Percentiles rank a stretch among this genome's conserved stretches.
Evolutionary conservation across 2,797 vertebrate genomes (phyloP).

Genomic region (Neosalanx taihuensis): DNA sequence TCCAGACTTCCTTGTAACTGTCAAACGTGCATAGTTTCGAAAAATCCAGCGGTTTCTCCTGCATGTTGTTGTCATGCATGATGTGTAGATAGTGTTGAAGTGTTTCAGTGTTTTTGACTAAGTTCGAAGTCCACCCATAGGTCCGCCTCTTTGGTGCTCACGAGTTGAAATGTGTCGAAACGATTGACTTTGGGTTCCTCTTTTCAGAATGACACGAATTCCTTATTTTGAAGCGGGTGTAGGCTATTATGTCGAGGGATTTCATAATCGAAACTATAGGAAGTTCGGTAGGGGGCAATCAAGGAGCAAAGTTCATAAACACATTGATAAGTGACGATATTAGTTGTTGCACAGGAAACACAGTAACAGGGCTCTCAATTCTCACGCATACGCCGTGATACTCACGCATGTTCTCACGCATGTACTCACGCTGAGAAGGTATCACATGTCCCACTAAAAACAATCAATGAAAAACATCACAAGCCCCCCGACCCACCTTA

Average conservation of each 20-base stretch:
- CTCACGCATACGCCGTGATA: no score
- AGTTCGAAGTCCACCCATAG: conserved; percentile 10
- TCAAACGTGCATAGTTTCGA: conserved; percentile 61
- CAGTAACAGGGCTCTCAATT: no score
- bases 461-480: no score
- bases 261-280: background rate
- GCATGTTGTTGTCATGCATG: conserved; percentile 46
- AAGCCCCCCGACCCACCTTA: no score
- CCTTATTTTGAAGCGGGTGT: no score
- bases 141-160: background rate
- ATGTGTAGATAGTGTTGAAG: no score
- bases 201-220: background rate
- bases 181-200: conserved; percentile 12
- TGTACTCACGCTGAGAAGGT: no score
- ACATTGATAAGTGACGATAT: no score
- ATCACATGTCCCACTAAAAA: no score
- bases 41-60: conserved; percentile 48
- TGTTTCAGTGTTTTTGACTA: background rate
- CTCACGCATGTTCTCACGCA: no score
- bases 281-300: conserved; percentile 8
- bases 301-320: background rate
- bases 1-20: conserved; percentile 58
- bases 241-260: no score
- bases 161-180: background rate
- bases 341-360: no score